A percentile compares a stretch with the other conserved stretches of the same genome.
phyloP scores from a whole-genome alignment of 2,113 vertebrate species.

The Dromas ardeola region DNA sequence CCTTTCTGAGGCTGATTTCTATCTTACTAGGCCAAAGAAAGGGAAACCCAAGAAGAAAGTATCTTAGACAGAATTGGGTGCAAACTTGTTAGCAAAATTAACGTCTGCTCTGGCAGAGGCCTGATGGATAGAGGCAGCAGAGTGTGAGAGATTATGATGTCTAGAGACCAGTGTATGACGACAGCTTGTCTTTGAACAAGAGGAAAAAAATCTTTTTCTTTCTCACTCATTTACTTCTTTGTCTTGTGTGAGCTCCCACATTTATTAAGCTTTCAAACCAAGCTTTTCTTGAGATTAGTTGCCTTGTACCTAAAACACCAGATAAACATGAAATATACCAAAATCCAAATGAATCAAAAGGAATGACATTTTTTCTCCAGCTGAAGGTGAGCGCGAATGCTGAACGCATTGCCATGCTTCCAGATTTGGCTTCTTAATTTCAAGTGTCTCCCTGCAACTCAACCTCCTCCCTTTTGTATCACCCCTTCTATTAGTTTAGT shows the following conservation, averaged over 20 bases:
- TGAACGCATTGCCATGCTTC: not conserved
- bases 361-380: not conserved
- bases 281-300: not conserved
- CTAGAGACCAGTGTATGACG: not conserved
- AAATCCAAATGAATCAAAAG: not conserved
- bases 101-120: not conserved
- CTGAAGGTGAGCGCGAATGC: not conserved
- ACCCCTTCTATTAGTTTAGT: conserved; percentile 25
- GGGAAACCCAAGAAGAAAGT: not conserved
- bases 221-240: not conserved
- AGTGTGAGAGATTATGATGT: not conserved
- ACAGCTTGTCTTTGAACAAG: not conserved
- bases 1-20: not conserved
- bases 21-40: not conserved
- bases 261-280: conserved; percentile 3
- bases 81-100: not conserved
- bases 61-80: not conserved
- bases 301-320: not conserved
- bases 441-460: not conserved
- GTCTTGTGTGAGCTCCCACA: not conserved
- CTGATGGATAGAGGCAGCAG: not conserved
- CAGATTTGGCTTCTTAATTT: not conserved
- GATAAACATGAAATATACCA: not conserved
- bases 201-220: not conserved
- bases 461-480: not conserved